Base-by-base conservation (phyloP, 2,797 vertebrate species). In the Champsocephalus gunnari region DNA sequence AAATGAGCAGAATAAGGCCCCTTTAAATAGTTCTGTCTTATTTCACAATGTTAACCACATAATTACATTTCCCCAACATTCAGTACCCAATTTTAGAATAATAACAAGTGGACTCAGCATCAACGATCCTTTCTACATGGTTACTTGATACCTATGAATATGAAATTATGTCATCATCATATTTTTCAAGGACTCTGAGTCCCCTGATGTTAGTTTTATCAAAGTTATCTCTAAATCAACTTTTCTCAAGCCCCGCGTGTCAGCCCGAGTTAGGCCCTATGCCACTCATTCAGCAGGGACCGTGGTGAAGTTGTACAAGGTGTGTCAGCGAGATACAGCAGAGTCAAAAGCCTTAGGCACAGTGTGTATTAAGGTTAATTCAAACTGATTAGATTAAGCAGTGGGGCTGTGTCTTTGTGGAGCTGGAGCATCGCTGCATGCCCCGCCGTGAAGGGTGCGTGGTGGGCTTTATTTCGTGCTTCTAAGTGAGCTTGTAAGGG, bases 381-480 rank as follows among this genome's bases (percentile, higher is more conserved):
- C 89, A 80, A 94, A 91, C 80, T 94, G 93, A 94, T 94, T 92
- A 92, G 92, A 92, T 92, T 91, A 92, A 92, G 88, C 83, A 91
- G 87, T 66, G 80, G 86, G 81, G 76, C 68, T 68, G 88, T 92
- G 85, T 87, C 89, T 84, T 80, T 85, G 87, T 86, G 81, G 85
- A 84, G 61, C 43, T 1, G 14, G 80, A 80, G 73, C 62, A 57
- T 66, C 71, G 82, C 71, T 64, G 67, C 57, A 81, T 75, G 76
- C 83, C 88, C 88, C 70, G 70, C 83, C 68, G 67, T 75, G 86
- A 85, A 81, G 83, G 75, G 79, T 84, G 87, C 32, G 45, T 76
- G 38, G 65, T 64, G 74, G 17, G 84, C 77, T 87, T 79, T 77
- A 81, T 85, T 80, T 82, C 59, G 34, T 65, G 66, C 79, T 80